phyloP scores from a whole-genome alignment of 2,797 vertebrate genomes.

The Miichthys miiuy region DNA sequence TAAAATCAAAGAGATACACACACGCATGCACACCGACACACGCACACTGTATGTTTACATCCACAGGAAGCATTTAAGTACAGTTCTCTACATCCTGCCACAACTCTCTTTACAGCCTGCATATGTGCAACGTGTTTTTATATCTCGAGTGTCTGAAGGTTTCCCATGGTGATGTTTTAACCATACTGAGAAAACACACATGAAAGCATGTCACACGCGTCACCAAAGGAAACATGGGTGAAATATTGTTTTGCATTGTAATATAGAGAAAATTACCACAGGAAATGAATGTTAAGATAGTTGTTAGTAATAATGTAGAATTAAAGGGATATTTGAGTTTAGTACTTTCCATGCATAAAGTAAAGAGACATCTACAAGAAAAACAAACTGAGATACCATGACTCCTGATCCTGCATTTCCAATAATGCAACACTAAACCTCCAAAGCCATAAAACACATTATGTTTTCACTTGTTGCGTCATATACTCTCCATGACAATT shows the following conservation, averaged over 20 bases:
- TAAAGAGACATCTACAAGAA: neutral
- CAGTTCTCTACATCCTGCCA: slow-evolving; percentile 70
- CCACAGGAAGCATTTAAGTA: slow-evolving; percentile 75
- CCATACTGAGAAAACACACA: neutral
- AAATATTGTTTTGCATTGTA: neutral
- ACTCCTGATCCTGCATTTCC: too few relatives aligned
- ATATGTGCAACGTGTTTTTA: slow-evolving; percentile 1
- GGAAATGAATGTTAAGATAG: neutral
- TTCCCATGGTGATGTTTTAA: neutral
- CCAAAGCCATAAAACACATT: neutral
- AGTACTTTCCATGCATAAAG: neutral
- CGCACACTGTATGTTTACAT: slow-evolving; percentile 58
- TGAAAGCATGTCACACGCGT: neutral
- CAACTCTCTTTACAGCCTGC: slow-evolving; percentile 37
- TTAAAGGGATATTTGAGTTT: neutral
- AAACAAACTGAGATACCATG: too few relatives aligned
- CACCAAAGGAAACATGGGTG: neutral
- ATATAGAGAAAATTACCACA: neutral
- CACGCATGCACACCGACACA: neutral
- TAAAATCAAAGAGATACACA: slow-evolving; percentile 58
- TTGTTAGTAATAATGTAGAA: neutral
- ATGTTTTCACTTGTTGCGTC: neutral
- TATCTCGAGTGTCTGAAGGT: slow-evolving; percentile 5
- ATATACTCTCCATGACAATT: too few relatives aligned
- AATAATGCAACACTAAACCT: neutral